A percentile compares a stretch with the other conserved stretches of the same genome.
Evolutionary conservation across 2,888 invertebrate genomes (phyloP).

Genomic region (Leucoma salicis): DNA sequence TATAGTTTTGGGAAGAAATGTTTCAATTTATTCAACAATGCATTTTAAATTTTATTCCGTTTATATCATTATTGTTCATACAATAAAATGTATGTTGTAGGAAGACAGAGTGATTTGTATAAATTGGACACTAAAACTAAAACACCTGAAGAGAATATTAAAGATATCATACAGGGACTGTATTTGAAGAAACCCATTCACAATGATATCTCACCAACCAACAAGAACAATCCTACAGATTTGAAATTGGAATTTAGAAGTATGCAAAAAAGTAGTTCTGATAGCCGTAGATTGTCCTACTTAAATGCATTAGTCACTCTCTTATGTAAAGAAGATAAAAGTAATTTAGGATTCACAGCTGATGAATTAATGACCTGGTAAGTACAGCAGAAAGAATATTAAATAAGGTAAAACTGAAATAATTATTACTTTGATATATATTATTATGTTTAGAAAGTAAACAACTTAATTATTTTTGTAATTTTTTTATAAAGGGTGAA

Average conservation of each 20-base stretch:
- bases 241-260: constrained; percentile 82
- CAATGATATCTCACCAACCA: constrained; percentile 68
- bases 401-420: too few species aligned
- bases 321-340: constrained; percentile 84
- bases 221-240: constrained; percentile 57
- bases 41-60: neutral
- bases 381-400: too few species aligned
- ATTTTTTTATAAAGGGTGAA: too few species aligned
- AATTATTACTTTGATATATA: too few species aligned
- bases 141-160: constrained; percentile 83
- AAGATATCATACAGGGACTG: constrained; percentile 84
- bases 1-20: neutral
- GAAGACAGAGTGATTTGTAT: constrained; percentile 84
- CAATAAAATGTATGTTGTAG: constrained; percentile 54
- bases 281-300: constrained; percentile 91
- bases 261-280: constrained; percentile 85
- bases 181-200: constrained; percentile 70
- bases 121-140: constrained; percentile 83
- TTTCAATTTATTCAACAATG: neutral
- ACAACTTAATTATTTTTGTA: too few species aligned
- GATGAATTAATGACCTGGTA: constrained; percentile 87
- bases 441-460: too few species aligned
- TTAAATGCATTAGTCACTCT: constrained; percentile 94
- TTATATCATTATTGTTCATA: neutral
- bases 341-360: constrained; percentile 86